A percentile compares a stretch with the other conserved stretches of the same genome.
Evolutionary conservation across 2,888 invertebrate genomes (phyloP).

Genomic region (Zeuzera pyrina): DNA sequence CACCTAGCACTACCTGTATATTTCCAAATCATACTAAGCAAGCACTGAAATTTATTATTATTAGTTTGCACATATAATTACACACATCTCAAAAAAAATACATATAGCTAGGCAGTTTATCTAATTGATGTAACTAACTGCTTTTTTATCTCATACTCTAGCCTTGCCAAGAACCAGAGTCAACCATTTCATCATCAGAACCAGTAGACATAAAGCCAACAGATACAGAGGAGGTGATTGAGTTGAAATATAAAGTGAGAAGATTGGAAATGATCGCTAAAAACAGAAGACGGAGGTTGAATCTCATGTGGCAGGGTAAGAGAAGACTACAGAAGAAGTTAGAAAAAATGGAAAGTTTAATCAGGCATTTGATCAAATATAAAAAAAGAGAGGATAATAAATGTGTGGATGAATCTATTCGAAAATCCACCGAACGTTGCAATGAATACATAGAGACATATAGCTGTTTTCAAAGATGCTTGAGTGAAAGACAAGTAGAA

Average conservation of each 20-base stretch:
- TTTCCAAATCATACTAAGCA: no score
- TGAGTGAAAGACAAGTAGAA: no score
- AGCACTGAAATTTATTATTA: no score
- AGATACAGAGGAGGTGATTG: constrained; percentile 41
- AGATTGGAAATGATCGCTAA: constrained; percentile 43
- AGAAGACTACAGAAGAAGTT: constrained; percentile 34
- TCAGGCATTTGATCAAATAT: constrained; percentile 41
- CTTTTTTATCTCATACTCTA: no score
- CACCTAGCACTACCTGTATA: no score
- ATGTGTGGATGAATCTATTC: constrained; percentile 8
- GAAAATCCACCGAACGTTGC: no score
- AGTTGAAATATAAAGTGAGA: constrained; percentile 41
- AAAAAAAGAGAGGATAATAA: constrained; percentile 19
- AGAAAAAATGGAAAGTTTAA: constrained; percentile 33
- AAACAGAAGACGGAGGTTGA: constrained; percentile 36
- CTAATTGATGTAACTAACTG: no score
- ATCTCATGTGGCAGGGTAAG: constrained; percentile 41
- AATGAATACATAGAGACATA: no score
- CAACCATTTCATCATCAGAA: constrained; percentile 33
- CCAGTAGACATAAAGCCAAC: constrained; percentile 31
- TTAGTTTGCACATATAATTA: no score
- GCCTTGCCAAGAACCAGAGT: constrained; percentile 40
- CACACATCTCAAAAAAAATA: no score
- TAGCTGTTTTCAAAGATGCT: no score
- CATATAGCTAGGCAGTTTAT: no score